Conservation (phyloP, 1,140 invertebrate species). For the Cydia splendana region DNA sequence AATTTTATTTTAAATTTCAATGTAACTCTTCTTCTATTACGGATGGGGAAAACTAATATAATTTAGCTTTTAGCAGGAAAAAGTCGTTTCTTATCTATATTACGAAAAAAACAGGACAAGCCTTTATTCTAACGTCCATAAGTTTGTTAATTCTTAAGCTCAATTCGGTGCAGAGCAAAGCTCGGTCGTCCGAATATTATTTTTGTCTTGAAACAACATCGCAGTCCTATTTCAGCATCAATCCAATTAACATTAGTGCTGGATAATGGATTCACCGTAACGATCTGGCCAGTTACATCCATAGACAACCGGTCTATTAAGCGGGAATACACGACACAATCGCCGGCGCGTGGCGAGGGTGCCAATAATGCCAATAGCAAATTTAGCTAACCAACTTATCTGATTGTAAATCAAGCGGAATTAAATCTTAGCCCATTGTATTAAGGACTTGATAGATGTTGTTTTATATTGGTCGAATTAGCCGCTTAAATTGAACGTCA, state of each 20-base stretch:
- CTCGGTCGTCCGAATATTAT: too few species aligned
- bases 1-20: background rate
- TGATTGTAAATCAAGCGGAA: constrained; percentile 53
- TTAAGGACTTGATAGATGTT: background rate
- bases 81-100: too few species aligned
- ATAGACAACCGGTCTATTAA: constrained; percentile 58
- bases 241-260: constrained; percentile 8
- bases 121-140: too few species aligned
- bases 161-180: too few species aligned
- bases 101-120: too few species aligned
- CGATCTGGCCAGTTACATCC: constrained; percentile 41
- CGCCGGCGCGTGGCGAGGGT: constrained; percentile 52
- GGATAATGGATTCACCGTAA: constrained; percentile 40
- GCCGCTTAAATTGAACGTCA: constrained; percentile 12
- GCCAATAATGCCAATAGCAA: constrained; percentile 65
- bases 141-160: too few species aligned
- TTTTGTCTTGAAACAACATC: background rate
- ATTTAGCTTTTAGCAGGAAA: too few species aligned
- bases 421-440: constrained; percentile 42
- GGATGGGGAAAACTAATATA: too few species aligned
- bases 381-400: constrained; percentile 55
- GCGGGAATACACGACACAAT: constrained; percentile 52
- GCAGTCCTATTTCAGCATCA: background rate
- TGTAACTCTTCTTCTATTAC: too few species aligned
- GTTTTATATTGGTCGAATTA: background rate